Evolutionary conservation across 2,797 vertebrate species (phyloP), one percentile per base, ranked within the genome.

Genomic region (Myiothlypis coronata): DNA sequence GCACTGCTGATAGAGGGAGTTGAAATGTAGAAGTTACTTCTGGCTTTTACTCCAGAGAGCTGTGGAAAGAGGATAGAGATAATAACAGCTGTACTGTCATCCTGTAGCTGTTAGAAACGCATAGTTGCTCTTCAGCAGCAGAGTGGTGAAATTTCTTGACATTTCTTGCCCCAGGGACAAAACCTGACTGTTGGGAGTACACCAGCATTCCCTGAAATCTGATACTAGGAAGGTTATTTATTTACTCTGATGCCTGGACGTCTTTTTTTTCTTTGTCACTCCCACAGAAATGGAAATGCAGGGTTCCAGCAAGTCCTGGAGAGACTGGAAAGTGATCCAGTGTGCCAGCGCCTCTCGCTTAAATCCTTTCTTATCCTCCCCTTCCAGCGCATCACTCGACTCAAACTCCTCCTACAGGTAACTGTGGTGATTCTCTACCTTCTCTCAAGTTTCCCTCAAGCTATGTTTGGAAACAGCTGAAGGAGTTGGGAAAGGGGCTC

Each of bases 301-400:
- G 97, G 97, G 21, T 99, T 99, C 97, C 99, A 98, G 30, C 98
- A 98, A 72, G 96, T 98, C 80, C 98, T 99, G 93, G 98, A 99
- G 71, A 99, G 97, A 84, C 96, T 99, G 72, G 99, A 99, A 96
- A 98, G 98, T 7, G 99, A 98, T 96, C 97, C 98, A 6, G 92
- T 99, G 47, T 99, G 99, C 94, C 99, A 99, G 71, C 98, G 99
- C 65, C 98, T 99, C 50, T 99, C 99, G 23, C 98, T 99, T 14
- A 99, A 99, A 52, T 99, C 99, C 75, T 99, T 99, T 95, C 99
- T 99, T 32, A 99, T 99, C 56, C 98, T 99, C 49, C 99, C 99
- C 26, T 99, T 99, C 94, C 99, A 99, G 95, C 98, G 99, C 52
- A 99, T 99, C 92, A 99, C 99, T 44, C 98, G 99, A 22, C 98